Evolutionary conservation across 2,113 vertebrate species (phyloP), one percentile per base, ranked within the genome.

Genomic region (Cyrtonyx montezumae): DNA sequence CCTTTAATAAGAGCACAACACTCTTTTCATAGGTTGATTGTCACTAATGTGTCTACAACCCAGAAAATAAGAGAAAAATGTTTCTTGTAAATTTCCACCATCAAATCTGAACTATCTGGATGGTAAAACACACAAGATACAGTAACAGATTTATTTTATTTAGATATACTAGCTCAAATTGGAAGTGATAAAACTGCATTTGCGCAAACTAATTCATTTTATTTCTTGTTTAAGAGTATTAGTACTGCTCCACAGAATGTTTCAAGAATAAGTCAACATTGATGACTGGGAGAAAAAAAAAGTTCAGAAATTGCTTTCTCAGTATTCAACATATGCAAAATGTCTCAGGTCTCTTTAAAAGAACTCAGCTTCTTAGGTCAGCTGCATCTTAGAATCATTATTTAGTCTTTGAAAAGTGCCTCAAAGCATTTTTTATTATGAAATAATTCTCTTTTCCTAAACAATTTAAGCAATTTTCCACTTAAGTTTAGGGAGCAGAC

Each of bases 1-100:
- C 43, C 51, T 94, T 93, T 82, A 95, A 89, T 85, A 94, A 88
- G 83, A 95, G 69, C 49, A 69, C 8, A 42, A 65, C 45, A 75
- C 34, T 94, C 61, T 95, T 92, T 88, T 91, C 65, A 77, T 46
- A 92, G 34, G 25, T 62, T 80, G 32, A 56, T 83, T 66, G 43
- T 71, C 70, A 83, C 8, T 59, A 79, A 88, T 89, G 70, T 12
- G 75, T 66, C 89, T 65, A 70, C n/a, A 92, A 3, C 3, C 23
- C 48, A 17, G 37, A 66, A 74, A n/a, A 73, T 1, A 30, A 0
- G 25, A 2, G 62, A 19, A 30, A 28, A 49, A 71, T 43, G 8
- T 48, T 71, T 36, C 2, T 3, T 46, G 11, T 23, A 36, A 63
- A 6, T 3, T 62, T 68, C 23, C 20, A 81, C 46, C 4, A 5